These are phyloP conservation scores for Hermetia illucens DNA, from an alignment of 1,140 invertebrate species.

Conservation along the genomic window DNA sequence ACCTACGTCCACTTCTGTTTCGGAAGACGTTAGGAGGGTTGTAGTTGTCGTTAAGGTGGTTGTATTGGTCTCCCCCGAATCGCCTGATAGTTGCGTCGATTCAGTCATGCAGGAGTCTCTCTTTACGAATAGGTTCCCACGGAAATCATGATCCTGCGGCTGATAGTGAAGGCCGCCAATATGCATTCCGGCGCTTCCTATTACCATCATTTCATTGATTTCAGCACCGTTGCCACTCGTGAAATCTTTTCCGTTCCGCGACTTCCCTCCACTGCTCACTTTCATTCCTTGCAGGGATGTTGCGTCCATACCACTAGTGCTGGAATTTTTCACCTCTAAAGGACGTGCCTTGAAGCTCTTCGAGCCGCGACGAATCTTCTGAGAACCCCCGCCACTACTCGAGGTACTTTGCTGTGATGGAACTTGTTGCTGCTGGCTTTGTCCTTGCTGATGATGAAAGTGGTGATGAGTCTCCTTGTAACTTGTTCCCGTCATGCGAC, in stretches of 20 bases:
- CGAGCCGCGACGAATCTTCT: slow-evolving; percentile 4
- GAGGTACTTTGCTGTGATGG: background rate
- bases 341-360: slow-evolving; percentile 9
- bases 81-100: slow-evolving; percentile 24
- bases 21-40: slow-evolving; percentile 18
- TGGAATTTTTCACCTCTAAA: background rate
- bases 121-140: slow-evolving; percentile 10
- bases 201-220: background rate
- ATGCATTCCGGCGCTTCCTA: background rate
- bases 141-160: background rate
- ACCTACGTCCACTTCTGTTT: too few species aligned
- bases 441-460: background rate
- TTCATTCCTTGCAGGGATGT: too few species aligned
- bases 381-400: background rate
- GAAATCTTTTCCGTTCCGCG: slow-evolving; percentile 1
- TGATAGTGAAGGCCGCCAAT: background rate
- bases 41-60: slow-evolving; percentile 22
- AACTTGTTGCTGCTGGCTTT: background rate
- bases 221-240: background rate
- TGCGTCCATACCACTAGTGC: background rate
- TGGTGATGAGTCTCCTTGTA: background rate
- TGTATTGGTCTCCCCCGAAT: slow-evolving; percentile 21
- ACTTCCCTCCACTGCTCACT: background rate
- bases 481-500: background rate
- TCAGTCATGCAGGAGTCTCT: slow-evolving; percentile 26